Percentiles rank a stretch among this genome's conserved stretches.
These are phyloP conservation scores for Hirudinaria manillensis DNA, from an alignment of 2,888 invertebrate species.

Conservation along the genomic window DNA sequence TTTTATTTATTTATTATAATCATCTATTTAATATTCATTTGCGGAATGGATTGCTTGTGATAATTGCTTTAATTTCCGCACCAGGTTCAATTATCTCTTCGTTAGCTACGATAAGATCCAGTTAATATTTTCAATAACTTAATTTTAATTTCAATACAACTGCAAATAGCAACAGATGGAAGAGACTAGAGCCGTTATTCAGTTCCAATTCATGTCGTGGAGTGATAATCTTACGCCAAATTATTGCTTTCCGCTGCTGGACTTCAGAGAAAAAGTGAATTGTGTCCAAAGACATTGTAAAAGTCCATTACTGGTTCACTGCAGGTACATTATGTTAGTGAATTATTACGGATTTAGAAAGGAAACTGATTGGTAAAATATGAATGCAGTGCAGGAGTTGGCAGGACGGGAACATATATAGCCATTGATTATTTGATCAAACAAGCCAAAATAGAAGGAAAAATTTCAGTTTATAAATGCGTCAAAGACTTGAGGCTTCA, in stretches of 20 bases:
- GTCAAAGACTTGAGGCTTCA: constrained; percentile 1
- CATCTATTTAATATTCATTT: no score
- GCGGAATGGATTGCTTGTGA: no score
- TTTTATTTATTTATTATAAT: no score
- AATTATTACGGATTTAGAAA: background rate
- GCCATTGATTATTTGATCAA: constrained; percentile 9
- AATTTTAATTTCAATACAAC: no score
- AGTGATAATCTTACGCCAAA: background rate
- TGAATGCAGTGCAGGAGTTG: constrained; percentile 21
- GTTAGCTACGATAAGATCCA: no score
- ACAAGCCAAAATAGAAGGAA: background rate
- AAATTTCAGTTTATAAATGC: constrained; percentile 13
- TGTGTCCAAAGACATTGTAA: background rate
- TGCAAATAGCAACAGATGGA: background rate
- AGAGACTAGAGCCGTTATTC: background rate
- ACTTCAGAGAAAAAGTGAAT: background rate
- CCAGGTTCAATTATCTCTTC: no score
- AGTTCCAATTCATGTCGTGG: constrained; percentile 14
- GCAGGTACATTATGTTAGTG: background rate
- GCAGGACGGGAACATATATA: constrained; percentile 6
- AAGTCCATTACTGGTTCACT: constrained; percentile 12
- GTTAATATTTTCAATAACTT: no score
- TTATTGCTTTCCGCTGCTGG: background rate
- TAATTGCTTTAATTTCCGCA: no score
- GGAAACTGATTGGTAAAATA: background rate